Evolutionary conservation across 1,140 invertebrate genomes (phyloP).

Genomic region (Zaprionus inermis): DNA sequence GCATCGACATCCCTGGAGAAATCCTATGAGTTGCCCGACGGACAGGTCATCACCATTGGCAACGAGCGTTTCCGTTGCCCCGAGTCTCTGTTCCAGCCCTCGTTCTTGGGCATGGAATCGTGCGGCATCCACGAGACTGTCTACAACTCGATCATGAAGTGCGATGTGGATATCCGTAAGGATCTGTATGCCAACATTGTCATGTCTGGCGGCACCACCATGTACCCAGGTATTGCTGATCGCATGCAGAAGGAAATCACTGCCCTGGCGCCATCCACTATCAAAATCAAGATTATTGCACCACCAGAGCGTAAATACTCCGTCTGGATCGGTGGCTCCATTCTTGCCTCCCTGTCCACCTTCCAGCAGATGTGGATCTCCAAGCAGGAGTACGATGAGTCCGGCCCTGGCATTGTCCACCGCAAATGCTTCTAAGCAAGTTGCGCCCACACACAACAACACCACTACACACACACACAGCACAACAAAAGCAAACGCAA

Average conservation of each 20-base stretch:
- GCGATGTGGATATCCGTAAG: conserved; percentile 96
- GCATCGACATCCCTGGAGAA: conserved; percentile 96
- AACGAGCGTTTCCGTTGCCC: conserved; percentile 99
- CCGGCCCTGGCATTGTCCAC: conserved; percentile 96
- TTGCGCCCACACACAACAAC: conserved; percentile 30
- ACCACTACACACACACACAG: conserved; percentile 53
- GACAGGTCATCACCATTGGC: conserved; percentile 97
- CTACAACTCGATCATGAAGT: conserved; percentile 99
- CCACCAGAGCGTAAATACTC: conserved; percentile 97
- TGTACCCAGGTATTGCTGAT: conserved; percentile 96
- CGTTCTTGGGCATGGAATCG: conserved; percentile 97
- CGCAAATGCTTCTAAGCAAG: conserved; percentile 96
- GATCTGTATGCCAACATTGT: conserved; percentile 98
- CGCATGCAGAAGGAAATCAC: conserved; percentile 96
- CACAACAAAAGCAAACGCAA: neutral
- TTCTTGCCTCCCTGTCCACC: conserved; percentile 93
- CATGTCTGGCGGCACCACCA: conserved; percentile 97
- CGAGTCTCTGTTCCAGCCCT: conserved; percentile 98
- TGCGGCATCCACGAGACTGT: conserved; percentile 97
- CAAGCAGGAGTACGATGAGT: conserved; percentile 98
- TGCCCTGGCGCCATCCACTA: conserved; percentile 93
- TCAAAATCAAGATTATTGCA: conserved; percentile 98
- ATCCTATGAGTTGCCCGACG: conserved; percentile 97
- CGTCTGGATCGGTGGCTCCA: conserved; percentile 95
- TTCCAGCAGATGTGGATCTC: conserved; percentile 98